A percentile compares a stretch with the other conserved stretches of the same genome.
Conservation (phyloP, 2,797 vertebrate genomes). For the Sandelia bainsii region DNA sequence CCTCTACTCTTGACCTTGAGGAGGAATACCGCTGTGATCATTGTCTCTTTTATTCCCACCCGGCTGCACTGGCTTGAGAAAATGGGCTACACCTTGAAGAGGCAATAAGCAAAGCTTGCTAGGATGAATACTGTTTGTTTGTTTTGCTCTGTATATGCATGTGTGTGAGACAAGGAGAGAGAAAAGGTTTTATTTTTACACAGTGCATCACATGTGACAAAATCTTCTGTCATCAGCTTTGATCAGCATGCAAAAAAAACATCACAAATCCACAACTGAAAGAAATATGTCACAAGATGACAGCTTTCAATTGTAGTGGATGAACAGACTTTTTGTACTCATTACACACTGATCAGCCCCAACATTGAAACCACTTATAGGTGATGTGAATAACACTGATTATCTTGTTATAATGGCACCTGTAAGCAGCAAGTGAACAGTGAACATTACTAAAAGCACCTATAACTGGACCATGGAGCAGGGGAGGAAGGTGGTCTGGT, state of each 20-base stretch:
- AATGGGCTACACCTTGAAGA: slow-evolving; percentile 32
- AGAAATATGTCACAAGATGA: not conserved
- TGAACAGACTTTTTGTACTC: not conserved
- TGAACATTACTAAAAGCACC: too few species aligned
- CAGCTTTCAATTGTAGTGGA: not conserved
- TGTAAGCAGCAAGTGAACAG: too few species aligned
- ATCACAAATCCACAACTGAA: slow-evolving; percentile 4
- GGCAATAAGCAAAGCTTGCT: slow-evolving; percentile 41
- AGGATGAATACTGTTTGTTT: slow-evolving; percentile 42
- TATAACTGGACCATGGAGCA: too few species aligned
- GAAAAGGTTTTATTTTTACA: slow-evolving; percentile 8
- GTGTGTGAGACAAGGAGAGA: slow-evolving; percentile 16
- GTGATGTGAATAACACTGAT: too few species aligned
- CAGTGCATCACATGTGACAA: not conserved
- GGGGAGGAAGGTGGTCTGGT: too few species aligned
- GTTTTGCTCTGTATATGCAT: slow-evolving; percentile 8
- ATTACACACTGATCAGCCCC: not conserved
- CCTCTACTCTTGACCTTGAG: slow-evolving; percentile 66
- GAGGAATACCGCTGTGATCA: slow-evolving; percentile 49
- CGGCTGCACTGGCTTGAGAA: slow-evolving; percentile 42
- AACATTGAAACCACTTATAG: too few species aligned
- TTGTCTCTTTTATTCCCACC: slow-evolving; percentile 48
- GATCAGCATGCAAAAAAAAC: slow-evolving; percentile 11
- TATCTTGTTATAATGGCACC: too few species aligned
- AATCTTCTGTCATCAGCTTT: slow-evolving; percentile 28